Percentiles rank a stretch among this genome's conserved stretches.
These are phyloP conservation scores for Phoxinus dragarum DNA, from an alignment of 2,797 vertebrate genomes.

Conservation along the genomic window DNA sequence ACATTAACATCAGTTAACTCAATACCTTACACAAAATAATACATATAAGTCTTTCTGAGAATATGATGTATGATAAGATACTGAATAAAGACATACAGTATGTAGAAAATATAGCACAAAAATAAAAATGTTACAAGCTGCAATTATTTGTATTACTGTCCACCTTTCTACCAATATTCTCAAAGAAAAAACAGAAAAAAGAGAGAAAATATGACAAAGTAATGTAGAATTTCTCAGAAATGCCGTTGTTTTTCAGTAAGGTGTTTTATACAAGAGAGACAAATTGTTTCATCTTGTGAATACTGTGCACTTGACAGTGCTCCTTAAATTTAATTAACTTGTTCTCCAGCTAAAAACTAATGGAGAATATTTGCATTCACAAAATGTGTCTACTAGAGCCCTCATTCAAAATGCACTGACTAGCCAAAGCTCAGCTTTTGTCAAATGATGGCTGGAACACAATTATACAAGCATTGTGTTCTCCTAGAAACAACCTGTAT, in stretches of 20 bases:
- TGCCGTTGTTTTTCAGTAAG: background rate
- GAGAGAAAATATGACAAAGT: background rate
- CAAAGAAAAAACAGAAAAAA: background rate
- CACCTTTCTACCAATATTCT: background rate
- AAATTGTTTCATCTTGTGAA: slow-evolving; percentile 31
- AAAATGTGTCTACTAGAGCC: slow-evolving; percentile 9
- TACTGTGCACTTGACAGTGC: slow-evolving; percentile 10
- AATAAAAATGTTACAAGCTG: background rate
- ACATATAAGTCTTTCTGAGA: no score
- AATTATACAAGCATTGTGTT: slow-evolving; percentile 27
- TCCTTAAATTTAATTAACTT: slow-evolving; percentile 39
- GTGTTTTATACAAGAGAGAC: background rate
- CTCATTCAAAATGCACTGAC: slow-evolving; percentile 29
- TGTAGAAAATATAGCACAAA: background rate
- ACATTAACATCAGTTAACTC: background rate
- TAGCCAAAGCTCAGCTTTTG: slow-evolving; percentile 17
- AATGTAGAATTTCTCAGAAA: background rate
- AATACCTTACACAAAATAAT: background rate
- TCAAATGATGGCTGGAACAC: slow-evolving; percentile 31
- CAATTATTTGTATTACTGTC: background rate
- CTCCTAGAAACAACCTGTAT: slow-evolving; percentile 19
- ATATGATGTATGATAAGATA: background rate
- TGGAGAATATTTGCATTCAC: slow-evolving; percentile 29
- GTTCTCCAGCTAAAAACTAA: slow-evolving; percentile 26
- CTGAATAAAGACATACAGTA: background rate